These are phyloP conservation scores for Scaptomyza parva DNA, from an alignment of 2,888 invertebrate genomes.

Conservation along the genomic window DNA sequence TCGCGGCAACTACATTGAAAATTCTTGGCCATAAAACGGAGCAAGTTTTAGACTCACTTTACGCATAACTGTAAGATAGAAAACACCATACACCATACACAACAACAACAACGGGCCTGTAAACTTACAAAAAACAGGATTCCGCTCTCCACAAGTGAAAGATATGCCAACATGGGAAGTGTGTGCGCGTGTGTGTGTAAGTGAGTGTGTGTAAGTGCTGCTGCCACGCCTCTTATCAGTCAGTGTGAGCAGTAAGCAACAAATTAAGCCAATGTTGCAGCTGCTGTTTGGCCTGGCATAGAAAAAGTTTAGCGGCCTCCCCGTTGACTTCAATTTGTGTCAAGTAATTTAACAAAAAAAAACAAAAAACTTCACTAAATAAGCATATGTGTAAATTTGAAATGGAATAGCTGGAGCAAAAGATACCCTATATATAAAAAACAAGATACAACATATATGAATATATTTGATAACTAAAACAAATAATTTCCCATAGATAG, in stretches of 20 bases:
- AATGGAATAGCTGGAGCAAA: not conserved
- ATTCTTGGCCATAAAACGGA: slow-evolving; percentile 68
- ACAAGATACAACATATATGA: no score
- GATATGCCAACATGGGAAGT: slow-evolving; percentile 4
- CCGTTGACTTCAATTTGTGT: slow-evolving; percentile 67
- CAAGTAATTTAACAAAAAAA: slow-evolving; percentile 57
- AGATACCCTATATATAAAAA: slow-evolving; percentile 13
- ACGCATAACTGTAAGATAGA: slow-evolving; percentile 79
- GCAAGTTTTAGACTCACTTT: slow-evolving; percentile 71
- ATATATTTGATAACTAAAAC: no score
- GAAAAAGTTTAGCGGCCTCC: slow-evolving; percentile 64
- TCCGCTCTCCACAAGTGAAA: slow-evolving; percentile 27
- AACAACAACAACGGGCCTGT: no score
- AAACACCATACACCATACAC: slow-evolving; percentile 27
- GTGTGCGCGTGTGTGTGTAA: slow-evolving; percentile 11
- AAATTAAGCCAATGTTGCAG: slow-evolving; percentile 68
- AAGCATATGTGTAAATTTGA: slow-evolving; percentile 2
- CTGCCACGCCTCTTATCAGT: slow-evolving; percentile 58
- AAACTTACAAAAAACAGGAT: slow-evolving; percentile 63
- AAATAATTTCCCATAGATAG: no score
- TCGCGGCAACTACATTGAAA: slow-evolving; percentile 42
- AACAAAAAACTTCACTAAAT: not conserved
- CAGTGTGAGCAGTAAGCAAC: slow-evolving; percentile 41
- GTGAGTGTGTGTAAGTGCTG: slow-evolving; percentile 30
- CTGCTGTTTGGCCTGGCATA: slow-evolving; percentile 56